Evolutionary conservation across 1,140 invertebrate genomes (phyloP), one percentile per base, ranked within the genome.

Genomic region (Trypoxylus dichotomus): DNA sequence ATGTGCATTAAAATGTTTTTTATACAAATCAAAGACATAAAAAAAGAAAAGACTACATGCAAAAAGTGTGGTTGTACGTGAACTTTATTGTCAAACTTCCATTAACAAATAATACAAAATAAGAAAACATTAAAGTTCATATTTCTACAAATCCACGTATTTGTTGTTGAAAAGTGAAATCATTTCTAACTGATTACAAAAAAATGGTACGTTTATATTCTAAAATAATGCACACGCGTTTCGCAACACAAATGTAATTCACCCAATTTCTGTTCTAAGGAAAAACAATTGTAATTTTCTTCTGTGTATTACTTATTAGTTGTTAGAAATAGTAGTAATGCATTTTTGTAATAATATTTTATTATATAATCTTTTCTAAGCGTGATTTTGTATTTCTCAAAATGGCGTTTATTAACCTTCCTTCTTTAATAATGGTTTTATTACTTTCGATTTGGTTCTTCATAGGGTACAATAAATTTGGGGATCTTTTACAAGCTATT

Each of bases 281-380:
- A 27, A 68, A 68, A 15, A 68, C 21, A 25, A 68, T 29, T 68
- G 27, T 43, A 74, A 41, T 42, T 74, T 74, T 74, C 72, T 41
- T 74, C 72, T 41, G 72, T 74, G 72, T 74, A 74, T 74, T 74
- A 74, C 72, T 74, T 74, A 74, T 74, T 74, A 41, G 29, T 74
- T 74, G 72, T 41, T 74, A 74, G 72, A 74, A 27, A 74, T 74
- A 74, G 32, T 74, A 74, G 72, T 74, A 41, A 74, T 74, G 72
- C 72, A 74, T 74, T 74, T 74, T 74, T 74, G 72, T 74, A 74
- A 74, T 74, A 42, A 74, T 74, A 74, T 74, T 74, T 74, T 74
- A 74, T 74, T 74, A 74, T 74, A 74, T 74, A 74, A 74, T 74
- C 72, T 74, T 74, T 74, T 74, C 72, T 74, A 74, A 74, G 72